These are phyloP conservation scores for Eupithecia subumbrata DNA, from an alignment of 2,888 invertebrate species.

Conservation along the genomic window DNA sequence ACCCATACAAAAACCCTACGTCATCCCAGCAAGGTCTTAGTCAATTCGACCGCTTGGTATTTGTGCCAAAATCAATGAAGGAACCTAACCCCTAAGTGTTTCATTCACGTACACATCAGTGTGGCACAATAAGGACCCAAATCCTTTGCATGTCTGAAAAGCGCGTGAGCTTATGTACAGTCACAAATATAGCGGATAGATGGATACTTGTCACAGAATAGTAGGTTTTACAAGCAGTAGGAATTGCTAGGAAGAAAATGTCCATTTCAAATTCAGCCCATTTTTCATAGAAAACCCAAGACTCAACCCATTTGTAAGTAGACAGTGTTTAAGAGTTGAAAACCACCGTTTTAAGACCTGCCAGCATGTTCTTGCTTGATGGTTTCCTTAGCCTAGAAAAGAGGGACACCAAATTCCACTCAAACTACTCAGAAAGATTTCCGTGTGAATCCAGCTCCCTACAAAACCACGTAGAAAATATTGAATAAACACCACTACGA, in stretches of 20 bases:
- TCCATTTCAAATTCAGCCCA: slow-evolving; percentile 1
- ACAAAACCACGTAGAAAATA: background rate
- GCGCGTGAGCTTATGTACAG: slow-evolving; percentile 49
- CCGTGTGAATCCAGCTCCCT: background rate
- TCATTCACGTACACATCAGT: slow-evolving; percentile 23
- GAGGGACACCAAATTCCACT: background rate
- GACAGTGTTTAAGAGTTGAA: background rate
- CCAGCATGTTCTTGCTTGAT: background rate
- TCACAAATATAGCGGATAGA: slow-evolving; percentile 47
- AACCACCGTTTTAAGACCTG: background rate
- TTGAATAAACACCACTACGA: background rate
- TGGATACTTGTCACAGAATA: slow-evolving; percentile 30
- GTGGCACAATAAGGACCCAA: slow-evolving; percentile 32
- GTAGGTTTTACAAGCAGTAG: slow-evolving; percentile 26
- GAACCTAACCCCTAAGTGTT: slow-evolving; percentile 21
- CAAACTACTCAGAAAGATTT: background rate
- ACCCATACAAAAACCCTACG: slow-evolving; percentile 6
- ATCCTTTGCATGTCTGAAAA: slow-evolving; percentile 40
- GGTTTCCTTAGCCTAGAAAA: background rate
- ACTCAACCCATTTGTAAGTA: background rate
- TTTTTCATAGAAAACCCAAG: background rate
- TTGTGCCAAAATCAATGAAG: slow-evolving; percentile 16
- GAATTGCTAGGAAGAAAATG: background rate
- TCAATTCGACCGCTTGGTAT: slow-evolving; percentile 6
- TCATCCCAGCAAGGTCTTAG: background rate